Evolutionary conservation across 2,797 vertebrate genomes (phyloP), one percentile per base, ranked within the genome.

Genomic region (Acanthurus leucopareius): DNA sequence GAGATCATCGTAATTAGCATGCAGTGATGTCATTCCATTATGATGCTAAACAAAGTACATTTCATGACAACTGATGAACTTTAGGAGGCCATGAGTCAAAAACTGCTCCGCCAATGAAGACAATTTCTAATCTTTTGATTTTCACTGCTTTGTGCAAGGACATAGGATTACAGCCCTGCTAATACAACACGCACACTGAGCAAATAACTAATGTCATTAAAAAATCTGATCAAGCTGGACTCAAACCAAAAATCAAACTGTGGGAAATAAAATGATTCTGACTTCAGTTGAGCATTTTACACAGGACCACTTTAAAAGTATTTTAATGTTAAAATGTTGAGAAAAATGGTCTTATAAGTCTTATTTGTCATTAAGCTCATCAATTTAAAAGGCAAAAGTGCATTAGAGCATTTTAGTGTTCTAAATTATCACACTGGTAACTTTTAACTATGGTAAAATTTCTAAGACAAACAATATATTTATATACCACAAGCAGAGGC

Each of bases 241-340:
- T 35, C 32, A 35, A 35, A 76, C 65, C 16, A 77, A 64, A 73
- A 28, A 66, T 60, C 11, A 65, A 63, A 69, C 10, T 61, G 48
- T 45, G 17, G 22, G 19, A 10, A 25, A 53, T 67, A 78, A 80
- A 60, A 63, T 47, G 10, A n/a, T 17, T 53, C 61, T 69, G 61
- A 45, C 38, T 77, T 89, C 35, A 69, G 64, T 84, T 65, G 49
- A 54, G 28, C 19, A 0, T 58, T 77, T 75, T 83, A 62, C 89
- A 88, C 73, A 61, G 53, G 64, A 66, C 10, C 47, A 72, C 53
- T 72, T 74, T 19, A 16, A 77, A 77, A 80, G 66, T 74, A 60
- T 83, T 72, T 60, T 56, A 59, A 75, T 61, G 19, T 52, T 52
- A 49, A 73, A 77, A 73, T 60, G 63, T 73, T 52, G 58, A 82